Evolutionary conservation across 2,888 invertebrate species (phyloP).

Genomic region (Electrophaes corylata): DNA sequence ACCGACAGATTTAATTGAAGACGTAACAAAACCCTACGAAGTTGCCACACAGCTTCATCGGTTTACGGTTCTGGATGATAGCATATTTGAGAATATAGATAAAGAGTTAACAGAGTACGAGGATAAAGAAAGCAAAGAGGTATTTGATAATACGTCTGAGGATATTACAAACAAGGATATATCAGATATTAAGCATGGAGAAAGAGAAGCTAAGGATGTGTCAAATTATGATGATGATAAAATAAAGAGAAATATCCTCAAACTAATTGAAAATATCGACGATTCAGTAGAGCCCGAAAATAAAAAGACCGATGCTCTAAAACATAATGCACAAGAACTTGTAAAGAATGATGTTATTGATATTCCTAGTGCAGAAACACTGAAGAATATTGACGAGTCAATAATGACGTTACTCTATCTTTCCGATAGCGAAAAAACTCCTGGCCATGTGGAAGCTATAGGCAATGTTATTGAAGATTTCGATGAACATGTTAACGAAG

Average conservation of each 20-base stretch:
- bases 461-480: conserved; percentile 26
- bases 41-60: conserved; percentile 4
- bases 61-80: conserved; percentile 25
- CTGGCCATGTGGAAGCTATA: conserved; percentile 25
- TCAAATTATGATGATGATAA: conserved; percentile 6
- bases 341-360: neutral
- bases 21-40: conserved; percentile 2
- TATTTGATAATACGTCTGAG: neutral
- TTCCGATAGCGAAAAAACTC: conserved; percentile 46
- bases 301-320: neutral
- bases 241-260: conserved; percentile 43
- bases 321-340: conserved; percentile 2
- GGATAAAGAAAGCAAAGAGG: neutral
- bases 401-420: conserved; percentile 50
- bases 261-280: conserved; percentile 52
- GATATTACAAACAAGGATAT: neutral
- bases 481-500: conserved; percentile 26
- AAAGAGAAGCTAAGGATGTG: neutral
- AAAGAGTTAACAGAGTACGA: neutral
- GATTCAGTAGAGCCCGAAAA: conserved; percentile 8
- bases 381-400: conserved; percentile 35
- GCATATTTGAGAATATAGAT: neutral
- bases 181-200: neutral
- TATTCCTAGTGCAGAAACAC: neutral
- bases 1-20: neutral